Evolutionary conservation across 2,888 invertebrate genomes (phyloP), one percentile per base, ranked within the genome.

Genomic region (Eupeodes latifasciatus): DNA sequence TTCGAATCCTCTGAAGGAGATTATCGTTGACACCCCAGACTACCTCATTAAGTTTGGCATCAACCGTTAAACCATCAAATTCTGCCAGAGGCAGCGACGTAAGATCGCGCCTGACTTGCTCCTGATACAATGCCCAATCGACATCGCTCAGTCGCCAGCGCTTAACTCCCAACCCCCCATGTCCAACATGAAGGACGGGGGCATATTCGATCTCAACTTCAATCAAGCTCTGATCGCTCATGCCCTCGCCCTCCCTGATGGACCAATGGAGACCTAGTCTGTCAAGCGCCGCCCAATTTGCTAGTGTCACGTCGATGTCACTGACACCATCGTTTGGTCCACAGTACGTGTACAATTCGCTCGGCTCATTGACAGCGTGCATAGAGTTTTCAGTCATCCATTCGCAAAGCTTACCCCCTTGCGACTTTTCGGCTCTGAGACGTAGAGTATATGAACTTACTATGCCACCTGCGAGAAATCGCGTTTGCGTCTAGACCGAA

Each of bases 381-480:
- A 72, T 69, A 16, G 62, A 14, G 9, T 77, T 55, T 2, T 11
- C 72, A 1, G 36, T 34, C 1, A 76, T 53, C 59, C 82, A 78
- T 40, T 80, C n/a, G n/a, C n/a, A n/a, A n/a, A n/a, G n/a, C n/a
- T n/a, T n/a, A n/a, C 81, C 51, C 34, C n/a, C 11, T 7, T 49
- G 14, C 34, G 34, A 34, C 34, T 11, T 7, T 34, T 6, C 34
- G 27, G 59, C 5, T 11, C 27, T 19, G 12, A 27, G 19, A 59
- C 34, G 14, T 51, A 0, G 11, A 14, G 36, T n/a, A n/a, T 2
- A 57, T 10, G 1, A 51, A 12, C 34, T 89, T 72, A 34, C 85
- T 83, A 64, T 71, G 69, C 85, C 83, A 85, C 69, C 81, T 61
- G 49, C 79, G 75, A 19, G 82, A 36, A 36, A 7, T 36, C 7